Percentiles rank a stretch among this genome's conserved stretches.
These are phyloP conservation scores for Suncus etruscus DNA, from an alignment of 2,113 vertebrate species.

Conservation along the genomic window DNA sequence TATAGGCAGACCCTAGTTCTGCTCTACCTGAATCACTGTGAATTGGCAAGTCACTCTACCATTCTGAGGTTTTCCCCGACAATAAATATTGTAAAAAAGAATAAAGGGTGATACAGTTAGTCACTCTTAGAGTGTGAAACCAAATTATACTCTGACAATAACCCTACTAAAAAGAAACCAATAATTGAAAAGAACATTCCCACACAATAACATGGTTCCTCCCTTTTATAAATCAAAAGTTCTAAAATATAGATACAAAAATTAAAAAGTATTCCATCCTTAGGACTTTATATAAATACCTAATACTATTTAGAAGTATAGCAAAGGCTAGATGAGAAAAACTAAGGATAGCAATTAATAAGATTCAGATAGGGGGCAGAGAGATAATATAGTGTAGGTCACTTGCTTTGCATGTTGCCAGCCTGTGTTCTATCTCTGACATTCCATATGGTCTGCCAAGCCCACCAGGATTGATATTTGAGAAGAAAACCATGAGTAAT, in stretches of 20 bases:
- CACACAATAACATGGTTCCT: neutral
- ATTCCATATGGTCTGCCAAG: no score
- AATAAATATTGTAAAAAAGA: neutral
- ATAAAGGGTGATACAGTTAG: neutral
- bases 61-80: neutral
- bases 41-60: neutral
- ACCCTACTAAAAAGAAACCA: constrained; percentile 9
- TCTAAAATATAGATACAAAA: neutral
- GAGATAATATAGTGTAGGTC: no score
- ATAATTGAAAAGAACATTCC: neutral
- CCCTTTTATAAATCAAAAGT: neutral
- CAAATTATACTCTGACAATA: neutral
- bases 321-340: neutral
- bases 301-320: neutral
- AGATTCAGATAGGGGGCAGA: neutral
- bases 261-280: neutral
- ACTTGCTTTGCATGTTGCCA: no score
- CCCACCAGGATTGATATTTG: no score
- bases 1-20: neutral
- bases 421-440: no score
- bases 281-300: neutral
- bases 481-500: no score
- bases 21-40: neutral
- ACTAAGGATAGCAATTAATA: no score
- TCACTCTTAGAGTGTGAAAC: neutral